Base-by-base conservation (phyloP, 1,140 invertebrate species). In the Mactra quadrangularis region DNA sequence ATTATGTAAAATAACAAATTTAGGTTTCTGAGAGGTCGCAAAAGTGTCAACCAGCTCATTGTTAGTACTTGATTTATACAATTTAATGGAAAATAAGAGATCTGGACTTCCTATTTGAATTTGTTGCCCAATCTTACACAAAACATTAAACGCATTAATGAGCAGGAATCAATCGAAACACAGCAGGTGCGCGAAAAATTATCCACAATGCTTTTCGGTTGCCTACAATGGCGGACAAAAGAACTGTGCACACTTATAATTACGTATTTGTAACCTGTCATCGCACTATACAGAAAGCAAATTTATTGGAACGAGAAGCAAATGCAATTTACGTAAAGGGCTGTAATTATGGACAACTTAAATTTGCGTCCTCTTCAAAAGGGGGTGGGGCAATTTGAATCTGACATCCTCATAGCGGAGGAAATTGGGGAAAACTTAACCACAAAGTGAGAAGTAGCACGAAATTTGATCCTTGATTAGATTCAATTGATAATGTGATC, bases 1-100 rank as follows among this genome's bases (percentile, higher is more conserved):
- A 82, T 82, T 82, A 82, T 82, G 79, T 82, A 82, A 82, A 82
- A 82, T 82, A 82, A 82, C 79, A 82, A 82, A 82, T 82, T 75
- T 82, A 41, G 55, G 70, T 31, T 57, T 82, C 68, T 62, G 33
- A 47, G 35, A 75, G 70, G 70, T 74, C 79, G 60, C 70, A 74
- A 82, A 82, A 62, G 79, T 82, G 79, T 74, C 79, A 75, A 29
- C 25, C 13, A 29, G 19, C 33, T 60, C 79, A 74, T 82, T 82
- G 79, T 82, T 75, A 66, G 22, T 11, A 52, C 57, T 82, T 82
- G 79, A 82, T 82, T 82, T 82, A 82, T 82, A 82, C 60, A 74
- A 47, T 64, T 64, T 74, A 82, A 82, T 82, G 57, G 71, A 71
- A 62, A 75, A 70, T 38, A 64, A 45, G 66, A 64, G 62, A 52